Evolutionary conservation across 2,888 invertebrate species (phyloP).

Genomic region (Heliothis peltigera): DNA sequence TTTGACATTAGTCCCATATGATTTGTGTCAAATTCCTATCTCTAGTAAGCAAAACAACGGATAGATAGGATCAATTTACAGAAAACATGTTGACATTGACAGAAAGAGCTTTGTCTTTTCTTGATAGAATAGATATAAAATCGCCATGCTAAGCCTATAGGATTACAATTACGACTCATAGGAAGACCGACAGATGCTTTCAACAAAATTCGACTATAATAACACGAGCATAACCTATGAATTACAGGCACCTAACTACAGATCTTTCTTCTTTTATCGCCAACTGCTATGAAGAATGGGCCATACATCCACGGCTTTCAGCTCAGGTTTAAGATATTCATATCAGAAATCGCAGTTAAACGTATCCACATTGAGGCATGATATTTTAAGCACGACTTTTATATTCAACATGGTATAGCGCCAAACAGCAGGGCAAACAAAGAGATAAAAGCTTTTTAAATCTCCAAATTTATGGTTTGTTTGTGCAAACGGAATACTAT

Average conservation of each 20-base stretch:
- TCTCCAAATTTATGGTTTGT: constrained; percentile 84
- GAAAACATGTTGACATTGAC: no score
- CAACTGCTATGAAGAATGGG: constrained; percentile 28
- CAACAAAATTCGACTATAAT: neutral
- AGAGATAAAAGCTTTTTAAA: constrained; percentile 83
- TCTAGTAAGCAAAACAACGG: no score
- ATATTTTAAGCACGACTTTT: constrained; percentile 73
- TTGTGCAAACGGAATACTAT: constrained; percentile 83
- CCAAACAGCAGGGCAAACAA: constrained; percentile 77
- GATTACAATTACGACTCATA: neutral
- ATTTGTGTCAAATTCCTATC: no score
- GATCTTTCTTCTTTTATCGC: constrained; percentile 17
- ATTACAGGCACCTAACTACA: constrained; percentile 5
- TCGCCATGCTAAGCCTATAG: no score
- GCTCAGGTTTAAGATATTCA: constrained; percentile 51
- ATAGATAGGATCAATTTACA: no score
- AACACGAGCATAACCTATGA: neutral
- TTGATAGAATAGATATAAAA: no score
- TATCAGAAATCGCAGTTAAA: constrained; percentile 54
- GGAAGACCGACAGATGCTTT: neutral
- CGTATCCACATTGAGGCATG: constrained; percentile 65
- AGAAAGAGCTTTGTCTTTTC: no score
- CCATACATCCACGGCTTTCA: constrained; percentile 37
- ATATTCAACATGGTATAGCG: constrained; percentile 72
- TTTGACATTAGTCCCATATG: no score